These are phyloP conservation scores for Euphonia xanthogaster DNA, from an alignment of 2,797 vertebrate genomes.

Conservation along the genomic window DNA sequence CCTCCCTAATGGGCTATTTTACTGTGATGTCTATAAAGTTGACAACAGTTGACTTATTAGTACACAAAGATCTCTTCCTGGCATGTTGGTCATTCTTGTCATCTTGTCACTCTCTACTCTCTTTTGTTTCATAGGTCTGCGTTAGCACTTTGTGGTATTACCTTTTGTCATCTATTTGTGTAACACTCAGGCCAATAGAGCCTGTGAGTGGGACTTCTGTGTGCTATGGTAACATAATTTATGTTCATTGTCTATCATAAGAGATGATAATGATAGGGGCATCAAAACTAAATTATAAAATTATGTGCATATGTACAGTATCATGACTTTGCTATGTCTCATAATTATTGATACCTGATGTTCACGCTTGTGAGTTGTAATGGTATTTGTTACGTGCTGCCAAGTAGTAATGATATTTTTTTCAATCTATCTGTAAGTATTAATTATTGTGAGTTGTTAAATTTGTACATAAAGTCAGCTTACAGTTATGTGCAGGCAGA, in stretches of 20 bases:
- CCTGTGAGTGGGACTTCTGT: background rate
- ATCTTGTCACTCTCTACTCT: background rate
- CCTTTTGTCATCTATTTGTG: background rate
- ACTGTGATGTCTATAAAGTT: background rate
- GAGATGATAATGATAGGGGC: background rate
- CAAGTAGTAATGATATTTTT: background rate
- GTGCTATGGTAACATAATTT: background rate
- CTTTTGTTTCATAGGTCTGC: background rate
- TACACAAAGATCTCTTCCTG: background rate
- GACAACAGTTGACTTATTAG: background rate
- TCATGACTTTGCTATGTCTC: background rate
- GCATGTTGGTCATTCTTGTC: background rate
- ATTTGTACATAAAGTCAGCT: conserved; percentile 6
- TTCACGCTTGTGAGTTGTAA: background rate
- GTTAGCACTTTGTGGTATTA: background rate
- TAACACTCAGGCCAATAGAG: background rate
- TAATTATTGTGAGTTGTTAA: conserved; percentile 21
- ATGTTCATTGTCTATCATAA: background rate
- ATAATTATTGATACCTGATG: background rate
- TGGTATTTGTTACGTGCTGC: background rate
- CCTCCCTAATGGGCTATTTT: background rate
- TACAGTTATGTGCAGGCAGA: conserved; percentile 42
- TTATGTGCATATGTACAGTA: background rate
- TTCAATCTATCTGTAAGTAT: background rate
- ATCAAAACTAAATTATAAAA: conserved; percentile 17